Conservation (phyloP, 2,113 vertebrate genomes). For the Axis porcinus region DNA sequence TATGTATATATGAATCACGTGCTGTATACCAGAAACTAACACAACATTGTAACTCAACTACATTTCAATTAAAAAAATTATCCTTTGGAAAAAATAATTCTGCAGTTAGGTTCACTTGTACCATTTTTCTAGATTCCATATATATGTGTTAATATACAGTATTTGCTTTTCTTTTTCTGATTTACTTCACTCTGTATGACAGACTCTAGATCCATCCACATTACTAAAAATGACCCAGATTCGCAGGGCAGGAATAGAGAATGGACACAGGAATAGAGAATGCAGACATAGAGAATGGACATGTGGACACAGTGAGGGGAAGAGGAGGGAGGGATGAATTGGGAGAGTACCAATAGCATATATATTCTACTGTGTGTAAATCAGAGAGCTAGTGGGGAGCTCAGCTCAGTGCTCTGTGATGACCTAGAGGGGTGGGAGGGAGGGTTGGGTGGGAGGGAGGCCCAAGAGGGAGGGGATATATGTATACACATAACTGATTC, state of each 20-base stretch:
- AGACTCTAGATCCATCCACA: background rate
- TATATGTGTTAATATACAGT: background rate
- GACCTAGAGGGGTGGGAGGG: background rate
- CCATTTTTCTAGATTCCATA: background rate
- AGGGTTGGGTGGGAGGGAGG: background rate
- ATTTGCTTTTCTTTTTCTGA: background rate
- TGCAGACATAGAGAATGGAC: background rate
- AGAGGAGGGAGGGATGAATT: background rate
- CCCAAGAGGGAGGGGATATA: background rate
- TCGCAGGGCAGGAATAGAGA: background rate
- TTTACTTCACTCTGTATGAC: background rate
- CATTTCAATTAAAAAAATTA: background rate
- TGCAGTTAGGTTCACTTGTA: background rate
- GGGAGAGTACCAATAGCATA: background rate
- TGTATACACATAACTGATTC: background rate
- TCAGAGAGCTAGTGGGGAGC: background rate
- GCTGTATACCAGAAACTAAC: background rate
- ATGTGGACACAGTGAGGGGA: background rate
- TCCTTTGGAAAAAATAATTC: background rate
- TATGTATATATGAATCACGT: background rate
- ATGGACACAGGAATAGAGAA: background rate
- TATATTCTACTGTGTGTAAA: fast-evolving
- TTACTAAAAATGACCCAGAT: background rate
- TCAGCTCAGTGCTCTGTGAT: background rate
- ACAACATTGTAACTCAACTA: background rate